A percentile compares a stretch with the other conserved stretches of the same genome.
These are phyloP conservation scores for Meloidogyne chitwoodi DNA, from an alignment of 1,140 invertebrate species.

Conservation along the genomic window DNA sequence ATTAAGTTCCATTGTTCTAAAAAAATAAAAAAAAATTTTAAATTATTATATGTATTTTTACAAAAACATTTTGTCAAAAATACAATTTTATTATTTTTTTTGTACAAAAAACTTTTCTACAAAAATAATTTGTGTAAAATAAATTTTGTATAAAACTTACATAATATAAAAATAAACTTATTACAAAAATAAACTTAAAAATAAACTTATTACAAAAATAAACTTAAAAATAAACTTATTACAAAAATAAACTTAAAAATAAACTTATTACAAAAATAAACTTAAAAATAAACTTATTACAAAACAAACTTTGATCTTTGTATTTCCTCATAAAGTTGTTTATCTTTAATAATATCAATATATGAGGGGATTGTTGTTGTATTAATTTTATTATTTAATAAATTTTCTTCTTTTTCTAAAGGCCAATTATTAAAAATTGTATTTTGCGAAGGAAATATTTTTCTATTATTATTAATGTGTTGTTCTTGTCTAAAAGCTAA, in stretches of 20 bases:
- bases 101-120: no score
- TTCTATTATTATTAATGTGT: background rate
- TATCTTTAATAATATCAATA: slow-evolving; percentile 11
- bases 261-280: no score
- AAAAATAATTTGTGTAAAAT: no score
- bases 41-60: background rate
- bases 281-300: no score
- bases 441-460: background rate
- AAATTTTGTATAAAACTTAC: no score
- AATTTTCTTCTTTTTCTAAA: background rate
- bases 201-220: no score
- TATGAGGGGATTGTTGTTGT: background rate
- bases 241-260: no score
- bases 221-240: no score
- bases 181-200: no score
- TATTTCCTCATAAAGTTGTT: slow-evolving; percentile 11
- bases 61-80: no score
- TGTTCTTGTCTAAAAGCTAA: background rate
- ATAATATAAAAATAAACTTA: no score
- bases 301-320: slow-evolving; percentile 1
- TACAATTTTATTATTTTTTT: no score
- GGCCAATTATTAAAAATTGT: background rate
- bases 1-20: slow-evolving; percentile 9
- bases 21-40: background rate
- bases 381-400: background rate